These are phyloP conservation scores for Toxostoma redivivum DNA, from an alignment of 2,113 vertebrate species.

Conservation along the genomic window DNA sequence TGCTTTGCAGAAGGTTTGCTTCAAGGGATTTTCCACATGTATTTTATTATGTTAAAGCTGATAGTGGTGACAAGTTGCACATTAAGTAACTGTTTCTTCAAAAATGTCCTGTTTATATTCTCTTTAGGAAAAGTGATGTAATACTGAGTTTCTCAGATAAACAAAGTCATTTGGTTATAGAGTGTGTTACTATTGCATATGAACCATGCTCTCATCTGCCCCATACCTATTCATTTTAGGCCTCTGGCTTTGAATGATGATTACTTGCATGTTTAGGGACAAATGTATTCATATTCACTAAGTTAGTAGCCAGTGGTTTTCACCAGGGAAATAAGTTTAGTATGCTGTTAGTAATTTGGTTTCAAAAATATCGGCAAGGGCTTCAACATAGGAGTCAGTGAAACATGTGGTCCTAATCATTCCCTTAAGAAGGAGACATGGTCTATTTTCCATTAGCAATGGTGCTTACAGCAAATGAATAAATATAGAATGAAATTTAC, in stretches of 20 bases:
- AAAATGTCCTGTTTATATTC: conserved; percentile 65
- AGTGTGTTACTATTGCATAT: conserved; percentile 6
- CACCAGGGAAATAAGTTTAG: conserved; percentile 74
- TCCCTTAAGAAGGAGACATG: conserved; percentile 71
- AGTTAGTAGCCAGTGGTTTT: conserved; percentile 73
- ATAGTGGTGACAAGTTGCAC: conserved; percentile 72
- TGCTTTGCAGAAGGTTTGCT: conserved; percentile 55
- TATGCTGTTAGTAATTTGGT: conserved; percentile 69
- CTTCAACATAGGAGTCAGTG: conserved; percentile 55
- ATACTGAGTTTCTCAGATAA: conserved; percentile 65
- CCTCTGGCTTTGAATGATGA: conserved; percentile 8
- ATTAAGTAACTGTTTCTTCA: conserved; percentile 71
- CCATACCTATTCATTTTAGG: conserved; percentile 7
- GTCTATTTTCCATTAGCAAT: conserved; percentile 76
- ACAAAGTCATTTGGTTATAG: conserved; percentile 50
- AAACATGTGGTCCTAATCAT: conserved; percentile 77
- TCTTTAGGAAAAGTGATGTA: conserved; percentile 65
- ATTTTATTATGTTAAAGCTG: conserved; percentile 69
- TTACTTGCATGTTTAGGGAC: conserved; percentile 58
- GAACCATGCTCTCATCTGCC: conserved; percentile 1
- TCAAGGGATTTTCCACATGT: conserved; percentile 69
- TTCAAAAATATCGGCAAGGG: conserved; percentile 55
- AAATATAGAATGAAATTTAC: conserved; percentile 68
- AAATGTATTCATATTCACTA: conserved; percentile 36
- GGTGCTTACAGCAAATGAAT: conserved; percentile 67